Conservation (phyloP, 2,888 invertebrate genomes). For the Eupithecia inturbata region DNA sequence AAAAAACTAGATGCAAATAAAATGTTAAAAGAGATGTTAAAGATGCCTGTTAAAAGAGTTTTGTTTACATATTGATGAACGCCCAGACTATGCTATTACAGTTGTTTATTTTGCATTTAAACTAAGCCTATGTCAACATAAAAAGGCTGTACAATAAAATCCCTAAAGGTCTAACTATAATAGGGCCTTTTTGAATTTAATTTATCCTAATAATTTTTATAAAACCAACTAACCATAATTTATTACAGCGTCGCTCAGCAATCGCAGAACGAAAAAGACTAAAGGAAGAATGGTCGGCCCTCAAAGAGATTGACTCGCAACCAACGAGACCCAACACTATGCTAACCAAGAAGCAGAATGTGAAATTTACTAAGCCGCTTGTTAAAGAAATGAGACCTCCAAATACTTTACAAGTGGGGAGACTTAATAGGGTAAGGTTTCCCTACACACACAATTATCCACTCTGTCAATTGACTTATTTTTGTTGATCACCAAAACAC, state of each 20-base stretch:
- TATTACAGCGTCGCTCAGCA: constrained; percentile 72
- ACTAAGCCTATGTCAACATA: no score
- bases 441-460: no score
- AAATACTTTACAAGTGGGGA: constrained; percentile 11
- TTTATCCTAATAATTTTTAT: not conserved
- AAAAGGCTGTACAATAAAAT: no score
- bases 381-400: constrained; percentile 13
- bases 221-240: not conserved
- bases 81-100: no score
- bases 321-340: constrained; percentile 15
- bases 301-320: constrained; percentile 60
- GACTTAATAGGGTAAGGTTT: constrained; percentile 27
- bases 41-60: not conserved
- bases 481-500: no score
- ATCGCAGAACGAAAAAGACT: constrained; percentile 69
- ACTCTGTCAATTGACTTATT: no score
- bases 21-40: not conserved
- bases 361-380: constrained; percentile 18
- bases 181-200: not conserved
- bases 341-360: constrained; percentile 30
- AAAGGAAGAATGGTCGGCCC: constrained; percentile 73
- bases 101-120: not conserved
- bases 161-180: not conserved
- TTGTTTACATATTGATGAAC: not conserved
- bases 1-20: not conserved